Percentiles rank a stretch among this genome's conserved stretches.
These are phyloP conservation scores for Xylota segnis DNA, from an alignment of 2,888 invertebrate genomes.

Conservation along the genomic window DNA sequence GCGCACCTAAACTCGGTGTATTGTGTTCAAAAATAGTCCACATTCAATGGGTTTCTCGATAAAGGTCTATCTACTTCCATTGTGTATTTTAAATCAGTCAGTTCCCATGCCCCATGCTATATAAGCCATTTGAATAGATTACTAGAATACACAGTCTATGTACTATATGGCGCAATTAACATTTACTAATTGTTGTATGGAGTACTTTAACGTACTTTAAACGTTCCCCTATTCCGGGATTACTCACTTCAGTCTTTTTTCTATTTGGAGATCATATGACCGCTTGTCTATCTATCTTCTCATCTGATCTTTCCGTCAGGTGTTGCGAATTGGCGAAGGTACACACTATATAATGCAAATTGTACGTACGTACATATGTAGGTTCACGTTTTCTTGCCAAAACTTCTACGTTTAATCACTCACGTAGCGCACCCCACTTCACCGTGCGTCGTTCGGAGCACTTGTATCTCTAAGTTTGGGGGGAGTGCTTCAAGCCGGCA, in stretches of 20 bases:
- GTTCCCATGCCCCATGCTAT: not conserved
- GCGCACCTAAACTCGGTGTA: slow-evolving; percentile 7
- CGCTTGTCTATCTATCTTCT: slow-evolving; percentile 13
- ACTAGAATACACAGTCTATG: not conserved
- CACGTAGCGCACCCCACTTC: slow-evolving; percentile 54
- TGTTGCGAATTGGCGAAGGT: slow-evolving; percentile 37
- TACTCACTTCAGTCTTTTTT: slow-evolving; percentile 4
- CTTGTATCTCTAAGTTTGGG: not conserved
- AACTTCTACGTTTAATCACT: slow-evolving; percentile 26
- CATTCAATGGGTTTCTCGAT: slow-evolving; percentile 7
- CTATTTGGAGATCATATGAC: slow-evolving; percentile 62
- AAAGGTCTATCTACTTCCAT: slow-evolving; percentile 16
- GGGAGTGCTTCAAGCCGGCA: slow-evolving; percentile 11
- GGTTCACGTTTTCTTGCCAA: slow-evolving; percentile 25
- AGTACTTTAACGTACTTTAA: slow-evolving; percentile 15
- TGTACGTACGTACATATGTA: not conserved
- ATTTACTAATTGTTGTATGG: slow-evolving; percentile 8
- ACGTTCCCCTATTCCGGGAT: not conserved
- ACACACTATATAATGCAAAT: slow-evolving; percentile 5
- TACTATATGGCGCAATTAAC: slow-evolving; percentile 1
- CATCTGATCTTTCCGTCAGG: slow-evolving; percentile 36
- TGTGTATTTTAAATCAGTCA: slow-evolving; percentile 10
- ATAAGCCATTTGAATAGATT: not conserved
- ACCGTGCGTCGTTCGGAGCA: not conserved
- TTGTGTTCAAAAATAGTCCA: slow-evolving; percentile 5